These are phyloP conservation scores for Eulemur rubriventer DNA, from an alignment of 2,797 vertebrate genomes.

Conservation along the genomic window DNA sequence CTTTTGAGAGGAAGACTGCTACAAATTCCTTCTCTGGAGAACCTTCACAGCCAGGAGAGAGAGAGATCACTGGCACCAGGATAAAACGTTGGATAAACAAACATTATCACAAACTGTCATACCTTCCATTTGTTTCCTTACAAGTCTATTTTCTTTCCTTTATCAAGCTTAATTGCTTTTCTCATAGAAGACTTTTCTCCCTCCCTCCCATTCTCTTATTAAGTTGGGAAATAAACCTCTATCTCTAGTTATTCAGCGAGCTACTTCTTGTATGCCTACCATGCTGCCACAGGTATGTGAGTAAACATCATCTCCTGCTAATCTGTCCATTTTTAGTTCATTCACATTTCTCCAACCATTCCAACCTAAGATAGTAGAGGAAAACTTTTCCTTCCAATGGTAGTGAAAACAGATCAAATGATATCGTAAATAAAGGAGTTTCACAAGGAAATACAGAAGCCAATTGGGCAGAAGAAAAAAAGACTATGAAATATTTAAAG, in stretches of 20 bases:
- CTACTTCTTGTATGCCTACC: not conserved
- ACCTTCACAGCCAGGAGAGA: not conserved
- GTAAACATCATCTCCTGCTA: not conserved
- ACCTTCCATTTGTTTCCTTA: not conserved
- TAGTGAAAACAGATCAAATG: not conserved
- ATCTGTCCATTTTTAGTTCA: not conserved
- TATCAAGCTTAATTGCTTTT: not conserved
- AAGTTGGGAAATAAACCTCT: not conserved
- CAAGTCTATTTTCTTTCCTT: not conserved
- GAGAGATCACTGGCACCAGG: not conserved
- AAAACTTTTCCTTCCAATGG: not conserved
- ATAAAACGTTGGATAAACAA: not conserved
- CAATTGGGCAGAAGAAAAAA: not conserved
- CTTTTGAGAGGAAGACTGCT: not conserved
- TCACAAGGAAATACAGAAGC: not conserved
- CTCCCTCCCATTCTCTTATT: not conserved
- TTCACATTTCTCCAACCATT: not conserved
- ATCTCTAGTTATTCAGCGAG: not conserved
- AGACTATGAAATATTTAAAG: not conserved
- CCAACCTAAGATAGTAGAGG: not conserved
- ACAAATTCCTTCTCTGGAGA: not conserved
- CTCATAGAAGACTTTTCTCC: not conserved
- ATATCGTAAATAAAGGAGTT: not conserved
- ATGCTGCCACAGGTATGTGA: not conserved
- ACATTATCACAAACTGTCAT: not conserved